Conservation (phyloP, 1,140 invertebrate genomes). For the Ostrea edulis region DNA sequence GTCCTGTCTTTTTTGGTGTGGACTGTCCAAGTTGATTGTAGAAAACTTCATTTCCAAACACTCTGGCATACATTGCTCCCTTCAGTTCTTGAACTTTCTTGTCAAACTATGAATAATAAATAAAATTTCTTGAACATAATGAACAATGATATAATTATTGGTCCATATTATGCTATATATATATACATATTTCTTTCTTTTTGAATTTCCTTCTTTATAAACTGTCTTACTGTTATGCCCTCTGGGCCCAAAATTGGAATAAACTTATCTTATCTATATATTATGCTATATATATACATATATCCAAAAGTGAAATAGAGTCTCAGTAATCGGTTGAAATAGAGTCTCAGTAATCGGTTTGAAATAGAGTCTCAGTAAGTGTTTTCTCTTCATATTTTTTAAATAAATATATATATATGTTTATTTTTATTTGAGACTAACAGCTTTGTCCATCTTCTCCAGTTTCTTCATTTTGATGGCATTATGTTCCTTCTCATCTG, state of each 20-base stretch:
- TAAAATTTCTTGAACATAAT: not conserved
- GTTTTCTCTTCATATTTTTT: not conserved
- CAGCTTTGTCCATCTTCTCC: slow-evolving; percentile 47
- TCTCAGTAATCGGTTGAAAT: too few species aligned
- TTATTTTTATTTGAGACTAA: slow-evolving; percentile 33
- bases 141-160: too few species aligned
- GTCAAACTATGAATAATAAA: slow-evolving; percentile 38
- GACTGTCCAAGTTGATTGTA: slow-evolving; percentile 76
- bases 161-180: too few species aligned
- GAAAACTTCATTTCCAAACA: slow-evolving; percentile 79
- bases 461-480: slow-evolving; percentile 56
- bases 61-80: slow-evolving; percentile 75
- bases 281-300: too few species aligned
- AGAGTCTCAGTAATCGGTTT: too few species aligned
- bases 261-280: too few species aligned
- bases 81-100: slow-evolving; percentile 67
- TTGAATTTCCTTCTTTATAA: too few species aligned
- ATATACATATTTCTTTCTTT: too few species aligned
- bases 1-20: slow-evolving; percentile 81
- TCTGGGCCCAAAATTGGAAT: too few species aligned
- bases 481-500: slow-evolving; percentile 38
- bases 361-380: not conserved
- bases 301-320: too few species aligned
- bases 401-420: not conserved
- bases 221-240: too few species aligned